These are phyloP conservation scores for Diadophis punctatus DNA, from an alignment of 2,113 vertebrate genomes.

Conservation along the genomic window DNA sequence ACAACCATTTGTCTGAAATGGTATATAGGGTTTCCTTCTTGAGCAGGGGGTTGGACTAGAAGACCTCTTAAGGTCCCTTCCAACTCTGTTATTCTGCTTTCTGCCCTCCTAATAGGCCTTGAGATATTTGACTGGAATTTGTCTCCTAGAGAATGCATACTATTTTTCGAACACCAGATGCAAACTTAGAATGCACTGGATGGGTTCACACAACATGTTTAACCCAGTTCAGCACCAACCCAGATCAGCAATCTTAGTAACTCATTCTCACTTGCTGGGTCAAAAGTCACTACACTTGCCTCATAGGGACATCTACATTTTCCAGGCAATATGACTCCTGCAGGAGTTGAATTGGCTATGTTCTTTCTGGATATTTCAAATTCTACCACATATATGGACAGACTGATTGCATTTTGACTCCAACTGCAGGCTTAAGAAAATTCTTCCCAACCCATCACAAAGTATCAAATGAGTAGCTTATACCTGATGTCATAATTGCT, in stretches of 20 bases:
- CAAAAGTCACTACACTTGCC: not conserved
- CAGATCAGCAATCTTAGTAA: not conserved
- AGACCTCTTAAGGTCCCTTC: no score
- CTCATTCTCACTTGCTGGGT: not conserved
- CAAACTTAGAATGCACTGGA: not conserved
- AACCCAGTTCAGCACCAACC: not conserved
- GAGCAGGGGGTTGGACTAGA: no score
- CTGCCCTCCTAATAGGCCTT: not conserved
- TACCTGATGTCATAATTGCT: conserved; percentile 5
- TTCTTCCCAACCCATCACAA: not conserved
- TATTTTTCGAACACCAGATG: not conserved
- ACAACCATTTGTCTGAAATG: no score
- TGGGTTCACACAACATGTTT: not conserved
- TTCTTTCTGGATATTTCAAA: not conserved
- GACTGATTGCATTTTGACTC: not conserved
- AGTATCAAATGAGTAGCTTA: not conserved
- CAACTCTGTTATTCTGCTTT: no score
- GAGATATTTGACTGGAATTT: not conserved
- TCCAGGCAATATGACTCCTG: not conserved
- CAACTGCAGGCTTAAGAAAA: not conserved
- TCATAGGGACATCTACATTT: not conserved
- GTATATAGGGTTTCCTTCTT: no score
- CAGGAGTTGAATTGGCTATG: not conserved
- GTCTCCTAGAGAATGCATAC: not conserved
- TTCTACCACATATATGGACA: not conserved